Conservation (phyloP, 2,797 vertebrate genomes). For the Clarias platycephalus region DNA sequence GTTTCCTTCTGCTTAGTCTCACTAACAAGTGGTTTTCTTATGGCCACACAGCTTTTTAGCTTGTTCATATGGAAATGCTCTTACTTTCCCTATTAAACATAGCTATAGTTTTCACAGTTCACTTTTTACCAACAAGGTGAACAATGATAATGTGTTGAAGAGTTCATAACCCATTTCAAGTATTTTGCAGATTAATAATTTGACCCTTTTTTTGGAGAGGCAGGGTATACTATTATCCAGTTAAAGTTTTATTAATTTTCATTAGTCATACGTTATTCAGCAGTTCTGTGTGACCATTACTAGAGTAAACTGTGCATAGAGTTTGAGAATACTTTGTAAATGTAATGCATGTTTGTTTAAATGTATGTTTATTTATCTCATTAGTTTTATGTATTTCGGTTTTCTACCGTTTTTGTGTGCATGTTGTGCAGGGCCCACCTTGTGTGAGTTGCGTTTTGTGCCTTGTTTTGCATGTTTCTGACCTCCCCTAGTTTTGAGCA, state of each 20-base stretch:
- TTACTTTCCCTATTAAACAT: too few relatives aligned
- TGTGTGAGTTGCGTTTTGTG: slow-evolving; percentile 46
- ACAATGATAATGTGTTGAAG: too few relatives aligned
- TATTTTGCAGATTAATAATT: too few relatives aligned
- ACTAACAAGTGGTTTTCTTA: too few relatives aligned
- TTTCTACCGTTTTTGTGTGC: slow-evolving; percentile 43
- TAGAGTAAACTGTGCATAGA: not conserved
- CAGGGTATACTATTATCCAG: too few relatives aligned
- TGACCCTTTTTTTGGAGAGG: too few relatives aligned
- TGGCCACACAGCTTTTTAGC: too few relatives aligned
- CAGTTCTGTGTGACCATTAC: not conserved
- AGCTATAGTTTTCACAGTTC: too few relatives aligned
- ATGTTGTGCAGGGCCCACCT: slow-evolving; percentile 42
- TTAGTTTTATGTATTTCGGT: not conserved
- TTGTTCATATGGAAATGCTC: too few relatives aligned
- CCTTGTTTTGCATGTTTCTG: slow-evolving; percentile 49
- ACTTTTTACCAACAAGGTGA: too few relatives aligned
- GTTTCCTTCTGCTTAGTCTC: too few relatives aligned
- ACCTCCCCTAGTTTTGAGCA: slow-evolving; percentile 61
- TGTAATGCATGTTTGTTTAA: not conserved
- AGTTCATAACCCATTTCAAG: too few relatives aligned
- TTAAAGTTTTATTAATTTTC: not conserved
- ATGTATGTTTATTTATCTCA: not conserved
- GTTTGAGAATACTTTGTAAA: not conserved
- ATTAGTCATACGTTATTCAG: not conserved